phyloP scores from a whole-genome alignment of 2,113 vertebrate species.

The Gymnorhina tibicen region DNA sequence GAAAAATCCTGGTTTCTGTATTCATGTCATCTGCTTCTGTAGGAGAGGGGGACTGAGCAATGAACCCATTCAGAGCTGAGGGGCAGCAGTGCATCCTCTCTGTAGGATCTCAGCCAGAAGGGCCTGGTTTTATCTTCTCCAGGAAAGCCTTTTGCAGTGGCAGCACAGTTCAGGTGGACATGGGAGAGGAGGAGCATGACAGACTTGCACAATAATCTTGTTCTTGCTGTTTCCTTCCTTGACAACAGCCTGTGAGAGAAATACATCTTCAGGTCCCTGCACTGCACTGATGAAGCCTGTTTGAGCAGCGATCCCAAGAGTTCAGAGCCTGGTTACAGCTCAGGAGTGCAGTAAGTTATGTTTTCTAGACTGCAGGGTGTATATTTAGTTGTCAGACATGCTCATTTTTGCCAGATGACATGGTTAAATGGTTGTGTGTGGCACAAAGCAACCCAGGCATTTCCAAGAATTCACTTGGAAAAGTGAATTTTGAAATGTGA shows the following conservation, averaged over 20 bases:
- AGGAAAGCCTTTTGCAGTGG: neutral
- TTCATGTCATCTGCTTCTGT: neutral
- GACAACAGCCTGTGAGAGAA: neutral
- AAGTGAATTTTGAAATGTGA: neutral
- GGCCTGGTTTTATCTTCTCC: neutral
- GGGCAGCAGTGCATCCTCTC: neutral
- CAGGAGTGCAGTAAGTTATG: neutral
- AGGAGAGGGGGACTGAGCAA: neutral
- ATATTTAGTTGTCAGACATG: neutral
- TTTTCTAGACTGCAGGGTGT: neutral
- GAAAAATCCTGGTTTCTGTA: neutral
- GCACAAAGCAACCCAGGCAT: neutral
- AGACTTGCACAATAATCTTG: neutral
- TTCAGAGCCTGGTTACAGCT: neutral
- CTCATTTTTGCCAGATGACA: neutral
- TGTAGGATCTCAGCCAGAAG: neutral
- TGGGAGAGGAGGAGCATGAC: neutral
- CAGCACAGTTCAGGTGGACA: neutral
- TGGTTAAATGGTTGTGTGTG: neutral
- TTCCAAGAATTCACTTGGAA: neutral
- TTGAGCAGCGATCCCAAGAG: neutral
- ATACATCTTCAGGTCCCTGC: neutral
- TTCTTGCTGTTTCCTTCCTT: rapidly evolving
- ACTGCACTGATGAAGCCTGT: neutral
- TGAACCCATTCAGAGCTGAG: neutral